Evolutionary conservation across 2,797 vertebrate genomes (phyloP), one percentile per base, ranked within the genome.

Genomic region (Gymnopithys bicolor): DNA sequence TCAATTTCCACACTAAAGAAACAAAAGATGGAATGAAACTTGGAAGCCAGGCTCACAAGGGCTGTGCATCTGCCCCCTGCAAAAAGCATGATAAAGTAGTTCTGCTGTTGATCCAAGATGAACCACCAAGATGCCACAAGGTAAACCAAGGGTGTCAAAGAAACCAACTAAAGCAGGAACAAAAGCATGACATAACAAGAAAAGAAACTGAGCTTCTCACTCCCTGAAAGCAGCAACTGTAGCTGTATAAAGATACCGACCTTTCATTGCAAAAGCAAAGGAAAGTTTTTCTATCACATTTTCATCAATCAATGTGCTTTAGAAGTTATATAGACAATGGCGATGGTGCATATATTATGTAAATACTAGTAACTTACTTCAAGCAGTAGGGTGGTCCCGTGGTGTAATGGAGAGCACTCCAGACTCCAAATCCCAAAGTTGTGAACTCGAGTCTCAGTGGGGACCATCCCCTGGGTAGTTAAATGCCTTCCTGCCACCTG

Each of bases 1-100:
- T 98, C 97, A 77, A 95, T 97, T 98, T 98, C 97, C 95, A 94
- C 12, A 43, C 67, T 86, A 51, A 91, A 92, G 95, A 94, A 78
- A 97, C 92, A 97, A 96, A 97, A 95, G 87, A 68, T 16, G 7
- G 49, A 80, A 94, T 84, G 84, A 88, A 97, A 95, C 85, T 37
- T 35, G 78, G 95, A 90, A 88, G 85, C 79, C 87, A 53, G 71
- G 59, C 14, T 1, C 69, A 95, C 76, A 95, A 95, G 73, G 78
- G 67, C 79, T 49, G 63, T 5, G 43, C 89, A 55, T 96, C 78
- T 90, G 94, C 62, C 73, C 59, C 62, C 41, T 18, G 17, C 82
- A 90, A 60, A 63, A 77, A 90, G 84, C 37, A 13, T 3, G 79
- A 92, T 48, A 84, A 88, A 95, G 85, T 49, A 58, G n/a, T 49